These are phyloP conservation scores for Cerastis rubricosa DNA, from an alignment of 2,888 invertebrate genomes.

Conservation along the genomic window DNA sequence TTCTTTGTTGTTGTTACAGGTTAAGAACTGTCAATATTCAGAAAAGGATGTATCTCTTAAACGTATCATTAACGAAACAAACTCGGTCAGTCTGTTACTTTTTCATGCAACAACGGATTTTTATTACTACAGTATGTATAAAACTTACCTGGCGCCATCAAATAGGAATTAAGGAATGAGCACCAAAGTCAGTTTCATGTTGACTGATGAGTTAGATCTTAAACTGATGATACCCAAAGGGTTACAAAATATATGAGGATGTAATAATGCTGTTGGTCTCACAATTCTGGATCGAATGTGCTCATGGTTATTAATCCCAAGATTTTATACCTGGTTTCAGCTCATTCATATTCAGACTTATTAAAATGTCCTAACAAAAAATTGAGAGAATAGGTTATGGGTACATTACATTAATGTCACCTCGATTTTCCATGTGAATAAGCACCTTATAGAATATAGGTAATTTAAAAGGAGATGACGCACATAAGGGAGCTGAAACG, in stretches of 20 bases:
- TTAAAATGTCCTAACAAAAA: constrained; percentile 15
- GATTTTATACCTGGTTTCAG: constrained; percentile 43
- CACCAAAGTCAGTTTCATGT: constrained; percentile 46
- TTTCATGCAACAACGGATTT: not conserved
- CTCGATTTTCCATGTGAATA: constrained; percentile 33
- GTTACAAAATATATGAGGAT: not conserved
- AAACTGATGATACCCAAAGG: not conserved
- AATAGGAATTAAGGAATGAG: no score
- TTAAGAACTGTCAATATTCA: not conserved
- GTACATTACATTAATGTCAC: constrained; percentile 18
- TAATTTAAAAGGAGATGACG: not conserved
- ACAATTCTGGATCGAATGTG: constrained; percentile 34
- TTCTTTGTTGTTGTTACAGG: not conserved
- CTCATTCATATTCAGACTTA: constrained; percentile 52
- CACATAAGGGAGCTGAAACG: not conserved
- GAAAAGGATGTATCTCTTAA: not conserved
- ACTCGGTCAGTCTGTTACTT: not conserved
- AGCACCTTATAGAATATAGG: not conserved
- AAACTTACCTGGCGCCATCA: constrained; percentile 27
- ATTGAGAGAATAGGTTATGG: constrained; percentile 30
- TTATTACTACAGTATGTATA: not conserved
- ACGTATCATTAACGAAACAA: not conserved
- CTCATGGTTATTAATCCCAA: not conserved
- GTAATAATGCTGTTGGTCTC: constrained; percentile 1
- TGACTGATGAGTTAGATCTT: constrained; percentile 12